Evolutionary conservation across 2,113 vertebrate species (phyloP).

Genomic region (Telmatochromis sp.): DNA sequence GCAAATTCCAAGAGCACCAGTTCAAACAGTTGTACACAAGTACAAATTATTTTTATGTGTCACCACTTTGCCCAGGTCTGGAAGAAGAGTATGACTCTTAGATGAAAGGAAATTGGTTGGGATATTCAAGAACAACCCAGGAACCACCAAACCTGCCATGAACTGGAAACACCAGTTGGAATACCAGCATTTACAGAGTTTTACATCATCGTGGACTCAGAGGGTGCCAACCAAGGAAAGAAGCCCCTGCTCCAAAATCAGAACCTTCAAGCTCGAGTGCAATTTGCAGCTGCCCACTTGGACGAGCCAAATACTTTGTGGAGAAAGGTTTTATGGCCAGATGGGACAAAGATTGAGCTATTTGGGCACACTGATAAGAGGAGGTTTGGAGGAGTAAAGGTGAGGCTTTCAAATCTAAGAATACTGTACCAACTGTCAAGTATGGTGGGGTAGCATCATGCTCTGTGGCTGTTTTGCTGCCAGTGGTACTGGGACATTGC

Average conservation of each 20-base stretch:
- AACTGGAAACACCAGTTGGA: not conserved
- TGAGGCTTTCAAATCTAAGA: not conserved
- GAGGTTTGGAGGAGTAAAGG: not conserved
- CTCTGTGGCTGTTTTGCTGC: not conserved
- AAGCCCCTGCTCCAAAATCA: not conserved
- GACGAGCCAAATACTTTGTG: not conserved
- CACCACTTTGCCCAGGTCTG: not conserved
- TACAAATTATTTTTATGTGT: not conserved
- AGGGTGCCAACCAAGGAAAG: not conserved
- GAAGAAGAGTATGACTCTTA: not conserved
- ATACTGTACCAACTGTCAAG: not conserved
- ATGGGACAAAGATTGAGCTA: not conserved
- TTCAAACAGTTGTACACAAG: not conserved
- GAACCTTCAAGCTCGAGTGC: not conserved
- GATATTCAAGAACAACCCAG: not conserved
- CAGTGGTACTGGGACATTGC: not conserved
- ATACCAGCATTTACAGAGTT: not conserved
- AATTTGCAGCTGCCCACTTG: not conserved
- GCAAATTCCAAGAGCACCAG: not conserved
- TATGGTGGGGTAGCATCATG: not conserved
- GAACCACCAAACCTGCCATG: not conserved
- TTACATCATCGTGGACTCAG: not conserved
- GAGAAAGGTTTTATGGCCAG: not conserved
- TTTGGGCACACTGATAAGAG: not conserved
- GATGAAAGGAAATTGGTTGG: not conserved